phyloP scores from a whole-genome alignment of 2,888 invertebrate genomes.

The Megamerina dolium region DNA sequence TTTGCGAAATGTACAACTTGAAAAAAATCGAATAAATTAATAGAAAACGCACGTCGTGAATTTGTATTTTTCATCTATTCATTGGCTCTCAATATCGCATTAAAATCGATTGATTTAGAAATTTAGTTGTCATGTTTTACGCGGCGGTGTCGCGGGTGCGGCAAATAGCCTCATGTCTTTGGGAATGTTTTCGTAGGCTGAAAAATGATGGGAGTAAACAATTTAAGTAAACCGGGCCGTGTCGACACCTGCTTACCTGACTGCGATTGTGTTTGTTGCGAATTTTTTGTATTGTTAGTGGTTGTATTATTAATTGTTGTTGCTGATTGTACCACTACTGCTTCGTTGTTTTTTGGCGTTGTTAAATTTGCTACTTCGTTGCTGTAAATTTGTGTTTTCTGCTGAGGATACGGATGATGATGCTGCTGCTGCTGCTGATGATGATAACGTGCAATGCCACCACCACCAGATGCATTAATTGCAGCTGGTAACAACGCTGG shows the following conservation, averaged over 20 bases:
- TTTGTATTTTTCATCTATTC: background rate
- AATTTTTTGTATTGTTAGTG: too few relatives aligned
- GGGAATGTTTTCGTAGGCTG: constrained; percentile 52
- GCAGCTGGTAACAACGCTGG: background rate
- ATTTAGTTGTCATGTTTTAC: constrained; percentile 46
- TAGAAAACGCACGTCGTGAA: background rate
- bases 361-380: constrained; percentile 21
- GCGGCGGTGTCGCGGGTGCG: constrained; percentile 48
- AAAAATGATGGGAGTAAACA: constrained; percentile 48
- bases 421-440: constrained; percentile 21
- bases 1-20: background rate
- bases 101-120: constrained; percentile 9
- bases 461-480: background rate
- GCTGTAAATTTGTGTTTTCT: constrained; percentile 20
- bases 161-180: constrained; percentile 46
- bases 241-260: constrained; percentile 41
- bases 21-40: background rate
- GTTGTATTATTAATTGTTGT: constrained; percentile 10
- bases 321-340: constrained; percentile 8
- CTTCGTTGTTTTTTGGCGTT: constrained; percentile 22
- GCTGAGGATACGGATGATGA: constrained; percentile 16
- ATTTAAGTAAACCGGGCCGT: constrained; percentile 45
- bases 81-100: background rate
- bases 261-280: constrained; percentile 21
- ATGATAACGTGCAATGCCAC: constrained; percentile 10